Evolutionary conservation across 2,888 invertebrate species (phyloP), one percentile per base, ranked within the genome.

Genomic region (Gymnocheta viridis): DNA sequence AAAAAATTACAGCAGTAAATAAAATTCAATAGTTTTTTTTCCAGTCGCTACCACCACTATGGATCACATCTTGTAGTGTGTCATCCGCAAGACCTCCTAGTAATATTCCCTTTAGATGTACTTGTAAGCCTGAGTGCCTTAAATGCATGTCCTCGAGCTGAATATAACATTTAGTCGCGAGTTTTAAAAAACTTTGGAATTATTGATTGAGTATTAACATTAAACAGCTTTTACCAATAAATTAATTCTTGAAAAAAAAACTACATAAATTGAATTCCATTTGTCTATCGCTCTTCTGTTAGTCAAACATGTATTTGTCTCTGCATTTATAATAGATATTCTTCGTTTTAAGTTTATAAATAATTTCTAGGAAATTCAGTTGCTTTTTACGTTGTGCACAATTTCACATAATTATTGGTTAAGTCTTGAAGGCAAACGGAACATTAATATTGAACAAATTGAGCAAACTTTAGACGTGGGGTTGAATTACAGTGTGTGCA

Each of bases 361-460:
- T n/a, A 5, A 29, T 29, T 44, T 64, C 17, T 6, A 14, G 51
- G 4, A 44, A 38, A 54, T 14, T 9, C 27, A 38, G 62, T 27
- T 51, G 17, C 2, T 41, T 32, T 32, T 7, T 6, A 14, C 24
- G 19, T 24, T 22, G 17, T 6, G 4, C 24, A 22, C 17, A 60
- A 62, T 27, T 56, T 76, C 41, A 0, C 14, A 56, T 66, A 54
- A 44, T 76, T 32, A 44, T 24, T 12, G 54, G 0, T 56, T 44
- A 3, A 66, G 32, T 1, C 56, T 54, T 54, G 4, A 32, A 22
- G 74, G 24, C 17, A 44, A 66, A 35, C n/a, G 24, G 12, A 32
- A 54, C 14, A n/a, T 14, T n/a, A 29, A 27, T 29, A 9, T 0
- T 10, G 47, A 38, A 27, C 35, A 27, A 27, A 14, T 73, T 60